These are phyloP conservation scores for Dicranocentrus wangi DNA, from an alignment of 2,888 invertebrate species.

Conservation along the genomic window DNA sequence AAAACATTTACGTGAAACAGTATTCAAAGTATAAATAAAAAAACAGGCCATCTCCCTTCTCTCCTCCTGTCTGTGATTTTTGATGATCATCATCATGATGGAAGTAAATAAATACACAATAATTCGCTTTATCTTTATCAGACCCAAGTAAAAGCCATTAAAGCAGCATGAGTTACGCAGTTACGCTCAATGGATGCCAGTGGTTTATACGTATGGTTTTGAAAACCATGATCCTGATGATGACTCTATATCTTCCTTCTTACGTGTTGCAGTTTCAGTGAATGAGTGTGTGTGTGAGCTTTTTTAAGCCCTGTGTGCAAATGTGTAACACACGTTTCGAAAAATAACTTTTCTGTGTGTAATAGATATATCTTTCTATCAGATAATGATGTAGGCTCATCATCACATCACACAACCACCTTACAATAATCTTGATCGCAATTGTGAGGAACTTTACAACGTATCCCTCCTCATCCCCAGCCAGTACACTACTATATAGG, in stretches of 20 bases:
- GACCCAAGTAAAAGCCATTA: conserved; percentile 44
- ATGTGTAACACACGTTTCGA: background rate
- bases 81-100: conserved; percentile 22
- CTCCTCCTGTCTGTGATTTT: background rate
- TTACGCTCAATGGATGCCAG: conserved; percentile 31
- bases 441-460: conserved; percentile 2
- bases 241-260: background rate
- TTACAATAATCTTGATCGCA: conserved; percentile 19
- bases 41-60: conserved; percentile 19
- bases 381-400: conserved; percentile 50
- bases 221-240: conserved; percentile 22
- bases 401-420: background rate
- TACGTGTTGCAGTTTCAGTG: background rate
- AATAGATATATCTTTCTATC: conserved; percentile 22
- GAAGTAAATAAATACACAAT: conserved; percentile 40
- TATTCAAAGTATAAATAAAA: background rate
- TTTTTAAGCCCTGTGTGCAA: conserved; percentile 9
- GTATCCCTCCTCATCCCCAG: background rate
- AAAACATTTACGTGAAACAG: conserved; percentile 15
- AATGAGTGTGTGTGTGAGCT: conserved; percentile 17
- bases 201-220: conserved; percentile 29
- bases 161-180: conserved; percentile 45
- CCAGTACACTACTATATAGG: conserved; percentile 4
- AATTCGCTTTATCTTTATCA: conserved; percentile 45
- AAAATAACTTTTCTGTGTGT: background rate